Evolutionary conservation across 2,113 vertebrate species (phyloP).

Genomic region (Corvus cornix): DNA sequence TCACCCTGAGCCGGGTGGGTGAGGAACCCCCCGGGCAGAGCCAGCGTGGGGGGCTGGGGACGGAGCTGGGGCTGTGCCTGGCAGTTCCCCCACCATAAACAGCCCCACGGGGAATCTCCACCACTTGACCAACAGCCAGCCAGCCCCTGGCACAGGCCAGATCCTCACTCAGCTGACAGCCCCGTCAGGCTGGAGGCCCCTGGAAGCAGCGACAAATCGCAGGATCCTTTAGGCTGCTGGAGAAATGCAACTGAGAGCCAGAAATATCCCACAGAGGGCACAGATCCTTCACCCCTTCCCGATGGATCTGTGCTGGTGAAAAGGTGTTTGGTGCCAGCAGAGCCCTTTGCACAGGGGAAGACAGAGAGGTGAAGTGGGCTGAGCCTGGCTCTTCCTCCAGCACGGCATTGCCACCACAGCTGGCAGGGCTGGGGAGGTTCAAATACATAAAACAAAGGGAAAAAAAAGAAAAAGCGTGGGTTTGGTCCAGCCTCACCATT

Average conservation of each 20-base stretch:
- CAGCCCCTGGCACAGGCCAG: background rate
- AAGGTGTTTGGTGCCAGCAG: background rate
- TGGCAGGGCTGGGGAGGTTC: background rate
- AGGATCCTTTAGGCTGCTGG: background rate
- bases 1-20: background rate
- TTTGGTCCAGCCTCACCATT: background rate
- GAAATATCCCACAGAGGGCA: background rate
- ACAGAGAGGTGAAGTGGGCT: background rate
- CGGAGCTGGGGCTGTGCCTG: background rate
- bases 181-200: background rate
- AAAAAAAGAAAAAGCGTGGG: rapidly evolving
- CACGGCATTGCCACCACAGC: background rate
- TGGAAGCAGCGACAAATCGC: background rate
- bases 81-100: background rate
- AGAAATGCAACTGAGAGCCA: background rate
- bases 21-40: background rate
- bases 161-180: background rate
- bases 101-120: rapidly evolving
- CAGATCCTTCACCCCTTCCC: background rate
- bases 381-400: background rate
- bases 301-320: rapidly evolving
- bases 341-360: background rate
- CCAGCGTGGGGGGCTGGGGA: background rate
- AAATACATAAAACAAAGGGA: background rate
- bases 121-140: background rate